Evolutionary conservation across 2,113 vertebrate species (phyloP).

Genomic region (Prochilodus magdalenae): DNA sequence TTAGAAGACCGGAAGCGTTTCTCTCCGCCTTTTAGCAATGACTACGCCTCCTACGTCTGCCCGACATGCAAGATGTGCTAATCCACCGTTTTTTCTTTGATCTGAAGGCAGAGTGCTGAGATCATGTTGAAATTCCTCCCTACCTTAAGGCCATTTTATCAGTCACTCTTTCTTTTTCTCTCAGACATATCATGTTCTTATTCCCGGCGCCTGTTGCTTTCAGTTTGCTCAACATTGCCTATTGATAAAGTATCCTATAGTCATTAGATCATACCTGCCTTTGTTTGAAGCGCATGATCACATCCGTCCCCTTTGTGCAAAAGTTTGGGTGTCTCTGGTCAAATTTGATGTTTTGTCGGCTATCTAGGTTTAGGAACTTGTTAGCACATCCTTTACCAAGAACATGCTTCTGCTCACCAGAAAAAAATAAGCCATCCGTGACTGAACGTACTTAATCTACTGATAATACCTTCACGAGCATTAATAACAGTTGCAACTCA

Average conservation of each 20-base stretch:
- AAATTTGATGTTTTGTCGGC: too few relatives aligned
- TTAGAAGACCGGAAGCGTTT: neutral
- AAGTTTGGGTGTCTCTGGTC: too few relatives aligned
- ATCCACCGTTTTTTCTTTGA: neutral
- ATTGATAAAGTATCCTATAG: neutral
- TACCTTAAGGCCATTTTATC: neutral
- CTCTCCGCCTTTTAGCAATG: neutral
- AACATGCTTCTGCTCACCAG: too few relatives aligned
- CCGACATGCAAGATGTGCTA: neutral
- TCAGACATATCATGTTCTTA: conserved; percentile 34
- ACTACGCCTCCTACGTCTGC: neutral
- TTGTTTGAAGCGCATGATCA: neutral
- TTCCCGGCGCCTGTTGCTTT: neutral
- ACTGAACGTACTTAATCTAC: too few relatives aligned
- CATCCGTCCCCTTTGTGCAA: neutral
- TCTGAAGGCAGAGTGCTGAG: neutral
- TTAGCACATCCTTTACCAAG: too few relatives aligned
- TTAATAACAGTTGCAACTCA: too few relatives aligned
- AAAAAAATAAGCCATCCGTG: too few relatives aligned
- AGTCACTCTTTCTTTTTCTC: conserved; percentile 27
- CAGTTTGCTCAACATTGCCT: neutral
- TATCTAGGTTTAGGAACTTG: too few relatives aligned
- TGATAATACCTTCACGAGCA: too few relatives aligned
- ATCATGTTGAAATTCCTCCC: conserved; percentile 11
- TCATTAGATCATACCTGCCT: neutral